Conservation (phyloP, 2,797 vertebrate genomes). For the Cyprinodon diabolis region DNA sequence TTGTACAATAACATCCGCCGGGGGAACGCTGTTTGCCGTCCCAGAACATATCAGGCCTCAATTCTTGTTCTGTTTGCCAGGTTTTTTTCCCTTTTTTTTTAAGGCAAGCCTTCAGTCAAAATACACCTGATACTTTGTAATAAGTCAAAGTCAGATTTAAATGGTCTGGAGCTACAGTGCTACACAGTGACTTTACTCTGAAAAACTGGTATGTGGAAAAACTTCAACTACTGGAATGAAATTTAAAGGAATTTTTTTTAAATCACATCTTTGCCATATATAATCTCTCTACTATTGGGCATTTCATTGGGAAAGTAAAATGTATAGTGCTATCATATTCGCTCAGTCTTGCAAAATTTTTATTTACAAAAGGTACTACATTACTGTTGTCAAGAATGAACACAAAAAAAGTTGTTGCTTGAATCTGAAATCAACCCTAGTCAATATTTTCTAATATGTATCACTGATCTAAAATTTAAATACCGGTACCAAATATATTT, state of each 20-base stretch:
- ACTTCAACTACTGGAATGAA: background rate
- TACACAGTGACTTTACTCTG: constrained; percentile 22
- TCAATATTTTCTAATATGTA: background rate
- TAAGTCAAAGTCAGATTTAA: constrained; percentile 52
- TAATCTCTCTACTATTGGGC: background rate
- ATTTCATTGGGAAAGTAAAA: background rate
- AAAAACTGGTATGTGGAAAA: constrained; percentile 3
- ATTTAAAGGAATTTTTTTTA: background rate
- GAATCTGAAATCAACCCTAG: background rate
- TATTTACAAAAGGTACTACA: background rate
- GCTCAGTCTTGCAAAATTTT: too few relatives aligned
- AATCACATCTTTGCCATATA: background rate
- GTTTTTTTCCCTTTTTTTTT: constrained; percentile 55
- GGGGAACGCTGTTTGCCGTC: constrained; percentile 67
- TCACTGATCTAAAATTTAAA: background rate
- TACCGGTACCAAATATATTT: too few relatives aligned
- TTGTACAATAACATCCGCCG: constrained; percentile 74
- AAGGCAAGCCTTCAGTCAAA: constrained; percentile 66
- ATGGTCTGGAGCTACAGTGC: constrained; percentile 16
- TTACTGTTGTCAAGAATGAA: background rate
- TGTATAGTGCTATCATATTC: background rate
- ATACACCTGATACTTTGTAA: constrained; percentile 65
- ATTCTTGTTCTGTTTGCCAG: constrained; percentile 49
- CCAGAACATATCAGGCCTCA: constrained; percentile 65
- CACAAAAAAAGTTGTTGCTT: background rate